Evolutionary conservation across 2,888 invertebrate species (phyloP).

Genomic region (Dexiosoma caninum): DNA sequence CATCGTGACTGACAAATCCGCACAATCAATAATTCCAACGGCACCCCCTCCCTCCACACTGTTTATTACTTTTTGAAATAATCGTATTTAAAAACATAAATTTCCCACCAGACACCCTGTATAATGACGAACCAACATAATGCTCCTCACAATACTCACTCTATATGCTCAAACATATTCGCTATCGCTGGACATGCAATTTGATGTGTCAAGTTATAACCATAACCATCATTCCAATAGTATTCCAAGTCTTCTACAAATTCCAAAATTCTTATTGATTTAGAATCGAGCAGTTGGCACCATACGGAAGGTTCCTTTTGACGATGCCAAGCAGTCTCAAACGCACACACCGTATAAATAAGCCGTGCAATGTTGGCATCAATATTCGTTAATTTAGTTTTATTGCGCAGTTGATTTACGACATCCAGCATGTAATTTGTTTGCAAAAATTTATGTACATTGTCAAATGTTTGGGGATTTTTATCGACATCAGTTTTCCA

Average conservation of each 20-base stretch:
- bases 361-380: slow-evolving; percentile 81
- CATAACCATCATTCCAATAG: slow-evolving; percentile 91
- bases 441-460: slow-evolving; percentile 80
- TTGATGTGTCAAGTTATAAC: slow-evolving; percentile 83
- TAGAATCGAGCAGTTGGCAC: slow-evolving; percentile 85
- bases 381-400: slow-evolving; percentile 82
- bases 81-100: too few relatives aligned
- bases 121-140: too few relatives aligned
- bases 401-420: slow-evolving; percentile 78
- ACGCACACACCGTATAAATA: slow-evolving; percentile 87
- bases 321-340: slow-evolving; percentile 89
- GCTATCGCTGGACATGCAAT: slow-evolving; percentile 87
- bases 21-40: too few relatives aligned
- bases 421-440: slow-evolving; percentile 80
- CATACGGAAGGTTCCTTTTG: slow-evolving; percentile 83
- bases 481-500: slow-evolving; percentile 85
- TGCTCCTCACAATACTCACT: slow-evolving; percentile 78
- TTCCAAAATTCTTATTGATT: slow-evolving; percentile 83
- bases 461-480: slow-evolving; percentile 81
- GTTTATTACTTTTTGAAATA: too few relatives aligned
- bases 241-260: slow-evolving; percentile 87
- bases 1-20: too few relatives aligned
- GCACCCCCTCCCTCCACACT: too few relatives aligned
- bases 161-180: slow-evolving; percentile 84
- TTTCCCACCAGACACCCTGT: too few relatives aligned